Percentiles rank a stretch among this genome's conserved stretches.
These are phyloP conservation scores for Ectemnius cavifrons DNA, from an alignment of 2,888 invertebrate species.

Conservation along the genomic window DNA sequence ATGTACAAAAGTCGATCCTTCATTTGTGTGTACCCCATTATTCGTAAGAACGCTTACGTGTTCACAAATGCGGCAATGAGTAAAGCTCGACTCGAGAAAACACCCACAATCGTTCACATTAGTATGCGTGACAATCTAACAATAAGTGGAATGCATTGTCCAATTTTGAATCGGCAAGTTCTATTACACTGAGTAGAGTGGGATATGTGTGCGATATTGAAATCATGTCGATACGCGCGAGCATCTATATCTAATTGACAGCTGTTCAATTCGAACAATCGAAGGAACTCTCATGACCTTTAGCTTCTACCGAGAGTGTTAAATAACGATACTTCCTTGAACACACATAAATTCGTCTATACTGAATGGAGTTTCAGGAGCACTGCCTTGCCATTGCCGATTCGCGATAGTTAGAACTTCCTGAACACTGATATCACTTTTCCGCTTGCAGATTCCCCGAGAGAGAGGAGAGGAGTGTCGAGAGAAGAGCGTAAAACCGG, in stretches of 20 bases:
- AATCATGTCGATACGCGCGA: no score
- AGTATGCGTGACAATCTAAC: no score
- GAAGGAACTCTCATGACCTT: slow-evolving; percentile 74
- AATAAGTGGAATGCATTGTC: no score
- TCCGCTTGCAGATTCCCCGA: neutral
- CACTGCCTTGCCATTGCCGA: neutral
- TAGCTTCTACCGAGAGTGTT: slow-evolving; percentile 49
- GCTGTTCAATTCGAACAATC: slow-evolving; percentile 62
- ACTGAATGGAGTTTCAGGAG: neutral
- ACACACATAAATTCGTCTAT: slow-evolving; percentile 22
- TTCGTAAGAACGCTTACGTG: no score
- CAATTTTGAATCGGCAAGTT: no score
- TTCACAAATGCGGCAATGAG: no score
- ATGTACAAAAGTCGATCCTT: neutral
- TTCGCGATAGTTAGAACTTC: slow-evolving; percentile 1
- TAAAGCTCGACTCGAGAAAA: no score
- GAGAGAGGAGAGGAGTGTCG: neutral
- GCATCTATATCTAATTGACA: no score
- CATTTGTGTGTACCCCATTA: neutral
- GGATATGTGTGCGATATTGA: no score
- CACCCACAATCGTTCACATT: no score
- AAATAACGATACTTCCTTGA: slow-evolving; percentile 25
- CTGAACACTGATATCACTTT: neutral
- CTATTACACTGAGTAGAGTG: no score
- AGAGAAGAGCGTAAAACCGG: slow-evolving; percentile 13